These are phyloP conservation scores for Diacarnus erythraeanus DNA, from an alignment of 37 sponge, comb jelly and placozoan genomes.

Conservation along the genomic window DNA sequence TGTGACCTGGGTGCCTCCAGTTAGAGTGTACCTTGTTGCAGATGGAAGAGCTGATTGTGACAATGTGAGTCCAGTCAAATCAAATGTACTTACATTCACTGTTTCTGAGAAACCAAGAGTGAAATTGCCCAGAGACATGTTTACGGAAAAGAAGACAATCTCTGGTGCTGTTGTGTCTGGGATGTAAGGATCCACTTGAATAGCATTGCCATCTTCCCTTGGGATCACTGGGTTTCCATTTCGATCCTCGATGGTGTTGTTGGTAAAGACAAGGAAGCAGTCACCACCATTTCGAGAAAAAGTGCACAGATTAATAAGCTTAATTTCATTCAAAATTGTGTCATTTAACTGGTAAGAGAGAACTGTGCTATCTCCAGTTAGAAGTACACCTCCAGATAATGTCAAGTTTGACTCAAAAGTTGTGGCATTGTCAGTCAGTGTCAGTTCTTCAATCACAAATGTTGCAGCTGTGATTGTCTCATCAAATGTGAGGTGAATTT, in stretches of 20 bases:
- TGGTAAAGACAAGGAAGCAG: slow-evolving; percentile 68
- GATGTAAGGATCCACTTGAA: slow-evolving; percentile 48
- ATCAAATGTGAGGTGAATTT: slow-evolving; percentile 68
- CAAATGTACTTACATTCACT: slow-evolving; percentile 76
- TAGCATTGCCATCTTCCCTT: slow-evolving; percentile 15
- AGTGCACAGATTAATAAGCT: slow-evolving; percentile 77
- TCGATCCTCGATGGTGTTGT: slow-evolving; percentile 62
- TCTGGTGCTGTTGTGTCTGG: slow-evolving; percentile 62
- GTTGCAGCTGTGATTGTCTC: slow-evolving; percentile 78
- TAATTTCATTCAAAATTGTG: slow-evolving; percentile 72
- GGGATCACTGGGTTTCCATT: slow-evolving; percentile 52
- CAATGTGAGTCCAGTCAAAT: slow-evolving; percentile 55
- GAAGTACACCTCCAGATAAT: slow-evolving; percentile 30
- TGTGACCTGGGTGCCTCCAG: slow-evolving; percentile 61
- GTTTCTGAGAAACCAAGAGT: slow-evolving; percentile 72
- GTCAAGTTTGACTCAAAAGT: slow-evolving; percentile 13
- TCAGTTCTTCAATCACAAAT: slow-evolving; percentile 39
- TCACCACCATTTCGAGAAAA: slow-evolving; percentile 38
- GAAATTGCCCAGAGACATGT: slow-evolving; percentile 80
- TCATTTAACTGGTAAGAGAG: slow-evolving; percentile 56
- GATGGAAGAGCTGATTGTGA: slow-evolving; percentile 5
- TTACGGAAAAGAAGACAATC: slow-evolving; percentile 61
- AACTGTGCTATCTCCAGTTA: slow-evolving; percentile 51
- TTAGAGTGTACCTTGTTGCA: slow-evolving; percentile 54
- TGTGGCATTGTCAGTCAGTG: slow-evolving; percentile 24